Evolutionary conservation across 2,888 invertebrate genomes (phyloP), one percentile per base, ranked within the genome.

Genomic region (Polydrusus cervinus): DNA sequence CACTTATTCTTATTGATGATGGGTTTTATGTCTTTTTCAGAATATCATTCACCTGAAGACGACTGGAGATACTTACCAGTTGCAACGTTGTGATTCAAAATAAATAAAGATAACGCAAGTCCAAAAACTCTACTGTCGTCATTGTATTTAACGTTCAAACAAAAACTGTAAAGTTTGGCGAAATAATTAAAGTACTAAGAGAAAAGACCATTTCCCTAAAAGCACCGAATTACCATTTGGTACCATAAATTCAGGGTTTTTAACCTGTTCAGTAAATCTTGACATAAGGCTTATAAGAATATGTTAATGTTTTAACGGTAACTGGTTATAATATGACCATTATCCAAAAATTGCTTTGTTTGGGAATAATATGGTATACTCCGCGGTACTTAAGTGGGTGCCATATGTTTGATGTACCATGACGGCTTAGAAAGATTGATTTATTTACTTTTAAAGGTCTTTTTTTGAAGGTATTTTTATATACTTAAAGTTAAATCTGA

Each of bases 291-390:
- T 38, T 14, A 66, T 66, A 53, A 16, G 53, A 40, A 38, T 53
- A 66, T 66, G 51, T 38, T 47, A 66, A 66, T 66, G 40, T 53
- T 66, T 66, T 53, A 66, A 66, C 66, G 66, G 66, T 66, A 18
- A 38, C 20, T 13, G 3, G 18, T n/a, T 14, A 34, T 38, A 53
- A 66, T 66, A 20, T 40, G 38, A 51, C 20, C 14, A 53, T 51
- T 66, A 11, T 51, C 47, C 64, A 45, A 64, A 62, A 64, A 51
- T 20, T 51, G 51, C 18, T 51, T 51, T 51, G 51, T 51, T 51
- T 51, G 11, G 13, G 3, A 10, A 16, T 20, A 1, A 51, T 51
- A 16, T 9, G 16, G 13, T 49, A n/a, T n/a, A 16, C 16, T 16
- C n/a, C 8, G 9, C 0, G 16, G 13, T 49, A 16, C 16, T 49